Evolutionary conservation across 2,797 vertebrate genomes (phyloP).

Genomic region (Manis javanica): DNA sequence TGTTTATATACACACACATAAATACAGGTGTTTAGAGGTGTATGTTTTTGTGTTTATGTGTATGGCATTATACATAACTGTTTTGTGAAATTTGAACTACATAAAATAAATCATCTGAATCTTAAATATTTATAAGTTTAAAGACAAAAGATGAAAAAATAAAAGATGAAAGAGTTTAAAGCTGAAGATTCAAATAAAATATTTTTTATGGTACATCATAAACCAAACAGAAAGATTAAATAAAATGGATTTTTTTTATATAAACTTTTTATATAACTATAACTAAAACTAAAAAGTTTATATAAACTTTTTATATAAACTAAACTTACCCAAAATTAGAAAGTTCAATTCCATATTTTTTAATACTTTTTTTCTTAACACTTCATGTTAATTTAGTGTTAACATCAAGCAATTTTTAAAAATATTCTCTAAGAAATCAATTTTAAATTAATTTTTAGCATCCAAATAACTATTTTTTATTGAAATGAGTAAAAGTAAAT

Average conservation of each 20-base stretch:
- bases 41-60: neutral
- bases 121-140: neutral
- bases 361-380: neutral
- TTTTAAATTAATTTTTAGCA: constrained; percentile 37
- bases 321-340: neutral
- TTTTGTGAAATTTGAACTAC: neutral
- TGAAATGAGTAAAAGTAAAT: neutral
- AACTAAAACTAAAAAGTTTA: too few relatives aligned
- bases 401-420: neutral
- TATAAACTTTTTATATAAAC: too few relatives aligned
- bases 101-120: neutral
- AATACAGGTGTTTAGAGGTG: neutral
- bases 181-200: neutral
- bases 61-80: neutral
- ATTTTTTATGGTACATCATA: neutral
- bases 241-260: too few relatives aligned
- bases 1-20: too few relatives aligned
- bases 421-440: neutral
- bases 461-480: constrained; percentile 43
- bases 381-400: neutral
- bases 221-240: neutral
- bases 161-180: neutral
- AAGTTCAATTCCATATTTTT: neutral
- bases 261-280: too few relatives aligned
- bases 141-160: neutral